phyloP scores from a whole-genome alignment of 2,888 invertebrate species.

The Orthosia gracilis region DNA sequence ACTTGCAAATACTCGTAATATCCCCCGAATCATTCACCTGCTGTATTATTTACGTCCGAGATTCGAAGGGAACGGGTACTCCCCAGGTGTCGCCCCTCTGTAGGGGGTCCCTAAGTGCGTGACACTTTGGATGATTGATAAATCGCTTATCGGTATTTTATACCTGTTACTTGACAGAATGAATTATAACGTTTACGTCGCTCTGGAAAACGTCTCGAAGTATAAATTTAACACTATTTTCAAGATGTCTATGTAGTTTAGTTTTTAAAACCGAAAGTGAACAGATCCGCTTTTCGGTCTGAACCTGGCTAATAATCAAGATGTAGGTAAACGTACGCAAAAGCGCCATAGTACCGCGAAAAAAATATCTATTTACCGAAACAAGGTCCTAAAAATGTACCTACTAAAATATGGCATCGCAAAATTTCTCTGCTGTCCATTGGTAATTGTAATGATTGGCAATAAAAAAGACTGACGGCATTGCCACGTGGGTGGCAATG shows the following conservation, averaged over 20 bases:
- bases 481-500: too few species aligned
- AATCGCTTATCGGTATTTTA: constrained; percentile 72
- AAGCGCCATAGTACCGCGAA: too few species aligned
- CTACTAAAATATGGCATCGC: too few species aligned
- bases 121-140: constrained; percentile 77
- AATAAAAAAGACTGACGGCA: too few species aligned
- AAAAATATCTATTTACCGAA: too few species aligned
- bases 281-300: background rate
- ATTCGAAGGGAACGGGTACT: constrained; percentile 38
- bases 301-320: too few species aligned
- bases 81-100: constrained; percentile 14
- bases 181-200: constrained; percentile 60
- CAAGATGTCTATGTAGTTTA: background rate
- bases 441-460: too few species aligned
- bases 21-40: constrained; percentile 40
- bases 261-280: background rate
- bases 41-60: constrained; percentile 65
- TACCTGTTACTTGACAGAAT: constrained; percentile 68
- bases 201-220: background rate
- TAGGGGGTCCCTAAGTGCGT: constrained; percentile 62
- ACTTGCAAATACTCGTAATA: constrained; percentile 44
- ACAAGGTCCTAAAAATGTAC: too few species aligned
- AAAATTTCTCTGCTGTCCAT: too few species aligned
- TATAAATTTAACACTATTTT: background rate
- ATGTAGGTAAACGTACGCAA: too few species aligned